Base-by-base conservation (phyloP, 2,113 vertebrate genomes). In the Taxidea taxus region DNA sequence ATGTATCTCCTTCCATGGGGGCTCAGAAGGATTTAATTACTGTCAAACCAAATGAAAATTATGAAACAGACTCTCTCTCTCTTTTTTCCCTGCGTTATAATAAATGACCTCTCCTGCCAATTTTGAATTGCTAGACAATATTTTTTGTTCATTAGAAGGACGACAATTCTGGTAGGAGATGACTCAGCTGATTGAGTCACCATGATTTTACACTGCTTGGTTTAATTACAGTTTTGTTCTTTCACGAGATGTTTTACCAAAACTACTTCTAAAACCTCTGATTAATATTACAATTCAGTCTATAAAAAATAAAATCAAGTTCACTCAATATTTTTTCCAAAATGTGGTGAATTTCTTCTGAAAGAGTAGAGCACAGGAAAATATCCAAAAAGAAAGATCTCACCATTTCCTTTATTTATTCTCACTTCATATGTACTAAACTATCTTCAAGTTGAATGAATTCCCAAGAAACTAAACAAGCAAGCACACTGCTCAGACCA, bases 71-170 rank as follows among this genome's bases (percentile, higher is more conserved):
- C 54, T 81, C 12, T 81, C 31, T 68, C 25, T 34, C 31, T 77
- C 27, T 34, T 83, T 64, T 6, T 70, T 5, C 6, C n/a, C 25
- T 62, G 12, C 21, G 62, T 29, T 82, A 7, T 23, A 85, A 64
- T 81, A 58, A 91, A 47, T 6, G 49, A 31, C 12, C 0, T 80
- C 39, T 74, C 1, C 4, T 83, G 39, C 3, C 62, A 80, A 49
- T 34, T 89, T 82, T 6, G 2, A 15, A 49, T 72, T 87, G 39
- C 23, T 78, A 72, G 60, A 51, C 29, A 29, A 49, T 91, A 66
- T 81, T 74, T 72, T 49, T 87, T 49, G 23, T 77, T 91, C 70
- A 78, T 96, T 96, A 80, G 83, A 93, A 94, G 39, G 0, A 97
- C 84, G 60, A 81, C 87, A 81, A 42, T 95, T 68, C 23, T 68